These are phyloP conservation scores for Leptopilina clavipes DNA, from an alignment of 1,140 invertebrate genomes.

Conservation along the genomic window DNA sequence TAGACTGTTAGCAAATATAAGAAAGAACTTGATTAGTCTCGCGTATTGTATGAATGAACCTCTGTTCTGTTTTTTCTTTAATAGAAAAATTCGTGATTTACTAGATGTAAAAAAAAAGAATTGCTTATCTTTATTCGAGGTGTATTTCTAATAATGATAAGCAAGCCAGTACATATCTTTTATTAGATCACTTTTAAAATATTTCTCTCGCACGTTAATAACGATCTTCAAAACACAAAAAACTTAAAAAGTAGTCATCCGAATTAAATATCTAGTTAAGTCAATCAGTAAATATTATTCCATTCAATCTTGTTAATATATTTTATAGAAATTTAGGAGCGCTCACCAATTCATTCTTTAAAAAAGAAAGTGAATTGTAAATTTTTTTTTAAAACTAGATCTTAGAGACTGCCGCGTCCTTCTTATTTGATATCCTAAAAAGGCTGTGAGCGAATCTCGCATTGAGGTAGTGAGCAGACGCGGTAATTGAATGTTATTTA, in stretches of 20 bases:
- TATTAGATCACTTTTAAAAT: constrained; percentile 14
- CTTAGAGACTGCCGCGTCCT: background rate
- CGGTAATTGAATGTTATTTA: constrained; percentile 4
- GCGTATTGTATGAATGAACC: background rate
- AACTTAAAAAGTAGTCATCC: background rate
- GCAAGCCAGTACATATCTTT: constrained; percentile 58
- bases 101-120: constrained; percentile 33
- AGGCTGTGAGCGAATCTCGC: constrained; percentile 21
- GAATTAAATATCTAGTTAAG: constrained; percentile 20
- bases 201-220: constrained; percentile 23
- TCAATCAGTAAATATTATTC: background rate
- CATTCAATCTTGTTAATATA: constrained; percentile 5
- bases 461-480: background rate
- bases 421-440: background rate
- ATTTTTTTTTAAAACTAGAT: background rate
- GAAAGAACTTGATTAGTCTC: constrained; percentile 35
- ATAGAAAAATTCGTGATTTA: constrained; percentile 27
- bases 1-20: constrained; percentile 55
- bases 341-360: constrained; percentile 5
- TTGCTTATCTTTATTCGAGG: constrained; percentile 44
- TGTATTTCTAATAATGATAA: constrained; percentile 40
- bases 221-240: background rate
- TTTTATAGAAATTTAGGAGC: constrained; percentile 1
- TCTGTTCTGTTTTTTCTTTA: too few species aligned
- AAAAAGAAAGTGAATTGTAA: background rate